These are phyloP conservation scores for Gymnocypris eckloni DNA, from an alignment of 2,797 vertebrate genomes.

Conservation along the genomic window DNA sequence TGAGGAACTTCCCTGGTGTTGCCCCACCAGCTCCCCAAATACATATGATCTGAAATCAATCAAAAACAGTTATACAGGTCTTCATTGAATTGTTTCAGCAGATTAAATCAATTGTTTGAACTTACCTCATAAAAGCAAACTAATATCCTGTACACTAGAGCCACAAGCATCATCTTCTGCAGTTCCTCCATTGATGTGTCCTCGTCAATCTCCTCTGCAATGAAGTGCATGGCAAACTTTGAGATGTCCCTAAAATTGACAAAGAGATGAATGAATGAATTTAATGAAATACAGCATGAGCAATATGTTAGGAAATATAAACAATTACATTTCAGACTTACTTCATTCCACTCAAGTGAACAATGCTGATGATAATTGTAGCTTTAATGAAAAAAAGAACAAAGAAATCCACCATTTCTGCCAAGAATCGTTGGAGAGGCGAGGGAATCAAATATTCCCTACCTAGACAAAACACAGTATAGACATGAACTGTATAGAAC, in stretches of 20 bases:
- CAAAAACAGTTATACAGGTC: background rate
- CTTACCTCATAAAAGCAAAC: constrained; percentile 97
- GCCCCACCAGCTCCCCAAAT: constrained; percentile 98
- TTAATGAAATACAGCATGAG: background rate
- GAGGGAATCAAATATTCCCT: constrained; percentile 94
- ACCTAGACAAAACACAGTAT: constrained; percentile 73
- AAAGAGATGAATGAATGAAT: background rate
- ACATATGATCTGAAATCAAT: constrained; percentile 86
- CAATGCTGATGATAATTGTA: constrained; percentile 93
- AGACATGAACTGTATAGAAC: background rate
- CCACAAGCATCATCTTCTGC: constrained; percentile 99
- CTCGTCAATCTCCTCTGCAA: constrained; percentile 98
- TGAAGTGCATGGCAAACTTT: constrained; percentile 99
- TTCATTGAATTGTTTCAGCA: background rate
- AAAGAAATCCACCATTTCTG: constrained; percentile 99
- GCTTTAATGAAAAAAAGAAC: constrained; percentile 99
- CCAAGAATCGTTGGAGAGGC: constrained; percentile 92
- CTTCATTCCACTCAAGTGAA: constrained; percentile 98
- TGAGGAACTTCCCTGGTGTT: constrained; percentile 95
- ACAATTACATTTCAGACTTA: constrained; percentile 66
- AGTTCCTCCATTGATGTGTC: constrained; percentile 98
- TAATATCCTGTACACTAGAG: constrained; percentile 93
- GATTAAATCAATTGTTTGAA: background rate
- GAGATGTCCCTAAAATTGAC: constrained; percentile 88
- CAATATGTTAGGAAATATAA: background rate